Conservation (phyloP, 2,113 vertebrate genomes). For the Nibea albiflora region DNA sequence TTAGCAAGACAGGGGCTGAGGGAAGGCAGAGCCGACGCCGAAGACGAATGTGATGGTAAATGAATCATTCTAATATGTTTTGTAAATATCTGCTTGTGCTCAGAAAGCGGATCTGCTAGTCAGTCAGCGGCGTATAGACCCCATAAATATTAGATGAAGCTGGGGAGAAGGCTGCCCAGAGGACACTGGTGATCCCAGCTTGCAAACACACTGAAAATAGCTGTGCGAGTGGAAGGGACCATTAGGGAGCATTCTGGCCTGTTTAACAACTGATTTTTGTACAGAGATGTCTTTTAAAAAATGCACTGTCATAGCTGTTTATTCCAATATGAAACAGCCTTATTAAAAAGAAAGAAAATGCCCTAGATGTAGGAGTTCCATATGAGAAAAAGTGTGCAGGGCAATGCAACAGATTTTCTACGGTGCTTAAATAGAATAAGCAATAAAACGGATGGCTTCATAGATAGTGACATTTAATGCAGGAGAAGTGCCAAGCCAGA, state of each 20-base stretch:
- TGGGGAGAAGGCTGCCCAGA: slow-evolving; percentile 64
- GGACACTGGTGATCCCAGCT: slow-evolving; percentile 68
- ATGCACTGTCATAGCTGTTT: neutral
- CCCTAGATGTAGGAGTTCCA: slow-evolving; percentile 7
- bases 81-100: slow-evolving; percentile 69
- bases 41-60: slow-evolving; percentile 48
- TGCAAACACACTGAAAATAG: slow-evolving; percentile 50
- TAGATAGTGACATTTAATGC: slow-evolving; percentile 87
- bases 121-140: slow-evolving; percentile 55
- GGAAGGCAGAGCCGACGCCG: slow-evolving; percentile 9
- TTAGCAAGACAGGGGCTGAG: slow-evolving; percentile 30
- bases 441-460: slow-evolving; percentile 83
- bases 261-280: slow-evolving; percentile 17
- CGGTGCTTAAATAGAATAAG: slow-evolving; percentile 75
- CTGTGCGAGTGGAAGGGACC: slow-evolving; percentile 21
- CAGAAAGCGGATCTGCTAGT: slow-evolving; percentile 40
- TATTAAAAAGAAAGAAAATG: slow-evolving; percentile 9
- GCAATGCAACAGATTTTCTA: slow-evolving; percentile 54
- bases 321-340: slow-evolving; percentile 5
- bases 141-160: slow-evolving; percentile 81
- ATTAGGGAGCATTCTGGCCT: slow-evolving; percentile 29
- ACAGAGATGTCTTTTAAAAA: neutral
- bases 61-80: slow-evolving; percentile 70
- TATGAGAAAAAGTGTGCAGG: neutral
- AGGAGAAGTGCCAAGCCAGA: slow-evolving; percentile 85